Conservation (phyloP, 2,113 vertebrate genomes). For the Lethenteron reissneri region DNA sequence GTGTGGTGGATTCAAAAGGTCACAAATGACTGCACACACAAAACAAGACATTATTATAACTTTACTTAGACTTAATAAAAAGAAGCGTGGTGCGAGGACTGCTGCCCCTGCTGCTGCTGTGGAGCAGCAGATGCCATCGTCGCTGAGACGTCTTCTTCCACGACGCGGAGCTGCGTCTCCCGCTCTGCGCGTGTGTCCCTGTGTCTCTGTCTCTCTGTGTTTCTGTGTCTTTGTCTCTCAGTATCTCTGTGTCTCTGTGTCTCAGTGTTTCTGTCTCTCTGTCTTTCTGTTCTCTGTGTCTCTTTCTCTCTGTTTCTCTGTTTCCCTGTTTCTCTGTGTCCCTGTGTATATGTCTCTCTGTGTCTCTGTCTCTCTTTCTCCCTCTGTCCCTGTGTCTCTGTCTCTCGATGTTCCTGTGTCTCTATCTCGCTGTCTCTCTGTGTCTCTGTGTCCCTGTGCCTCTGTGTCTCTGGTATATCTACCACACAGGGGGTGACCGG, state of each 20-base stretch:
- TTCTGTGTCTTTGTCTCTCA: background rate
- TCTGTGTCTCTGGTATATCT: too few relatives aligned
- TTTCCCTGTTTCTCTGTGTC: background rate
- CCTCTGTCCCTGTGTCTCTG: background rate
- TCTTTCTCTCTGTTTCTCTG: background rate
- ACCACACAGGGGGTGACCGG: too few relatives aligned
- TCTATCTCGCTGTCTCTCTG: background rate
- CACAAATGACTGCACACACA: too few relatives aligned
- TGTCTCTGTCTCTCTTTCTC: background rate
- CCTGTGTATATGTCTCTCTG: background rate
- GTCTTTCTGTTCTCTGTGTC: background rate
- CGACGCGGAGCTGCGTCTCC: background rate
- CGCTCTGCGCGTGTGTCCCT: background rate
- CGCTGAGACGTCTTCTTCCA: too few relatives aligned
- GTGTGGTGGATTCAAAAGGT: too few relatives aligned
- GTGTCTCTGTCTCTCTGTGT: background rate
- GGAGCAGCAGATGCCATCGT: too few relatives aligned
- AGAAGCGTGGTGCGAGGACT: too few relatives aligned
- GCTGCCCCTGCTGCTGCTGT: too few relatives aligned
- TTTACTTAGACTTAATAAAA: too few relatives aligned
- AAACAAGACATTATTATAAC: too few relatives aligned
- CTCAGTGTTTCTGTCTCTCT: background rate
- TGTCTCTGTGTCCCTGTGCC: too few relatives aligned
- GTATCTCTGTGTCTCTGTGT: background rate
- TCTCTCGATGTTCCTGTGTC: background rate